Base-by-base conservation (phyloP, 2,888 invertebrate genomes). In the Nymphalis urticae region DNA sequence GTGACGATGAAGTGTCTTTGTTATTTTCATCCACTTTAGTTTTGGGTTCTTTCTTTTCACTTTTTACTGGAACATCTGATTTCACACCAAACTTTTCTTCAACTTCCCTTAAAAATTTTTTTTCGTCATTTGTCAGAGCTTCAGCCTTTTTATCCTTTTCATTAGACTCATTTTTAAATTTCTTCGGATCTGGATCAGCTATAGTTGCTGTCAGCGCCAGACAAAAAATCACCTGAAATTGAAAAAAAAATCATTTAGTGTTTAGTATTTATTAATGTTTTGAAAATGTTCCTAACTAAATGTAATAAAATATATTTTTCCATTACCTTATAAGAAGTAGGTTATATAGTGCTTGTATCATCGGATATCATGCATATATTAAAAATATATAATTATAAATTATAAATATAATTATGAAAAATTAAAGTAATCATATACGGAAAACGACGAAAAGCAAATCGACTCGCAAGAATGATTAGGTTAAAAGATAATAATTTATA, bases 81-180 rank as follows among this genome's bases (percentile, higher is more conserved):
- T 91, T 90, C 0, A 93, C 83, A 1, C 91, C 92, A 75, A 88
- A 93, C 73, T 93, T 93, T 24, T 84, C 84, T 84, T 93, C 93
- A 4, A 93, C 90, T 74, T 92, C 93, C 79, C 89, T 86, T 58
- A 93, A 73, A 75, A 93, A 93, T 68, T 86, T 85, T 75, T 81
- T 87, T 78, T 93, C 93, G 65, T 92, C 90, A 19, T 85, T 85
- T 50, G 92, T 90, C 48, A 93, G 72, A 32, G 65, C 54, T 69
- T 69, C 73, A 1, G 80, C 59, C 51, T 80, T 78, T 73, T 88
- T 87, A 17, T 82, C 82, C 63, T 84, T 85, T 51, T 84, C 81
- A 80, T 85, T 80, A 24, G 78, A 72, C 70, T 84, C 82, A 51
- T 82, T 69, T 72, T 89, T 90, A 70, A 89, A 92, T 75, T 90